These are phyloP conservation scores for Heteromyza rotundicornis DNA, from an alignment of 2,888 invertebrate genomes.

Conservation along the genomic window DNA sequence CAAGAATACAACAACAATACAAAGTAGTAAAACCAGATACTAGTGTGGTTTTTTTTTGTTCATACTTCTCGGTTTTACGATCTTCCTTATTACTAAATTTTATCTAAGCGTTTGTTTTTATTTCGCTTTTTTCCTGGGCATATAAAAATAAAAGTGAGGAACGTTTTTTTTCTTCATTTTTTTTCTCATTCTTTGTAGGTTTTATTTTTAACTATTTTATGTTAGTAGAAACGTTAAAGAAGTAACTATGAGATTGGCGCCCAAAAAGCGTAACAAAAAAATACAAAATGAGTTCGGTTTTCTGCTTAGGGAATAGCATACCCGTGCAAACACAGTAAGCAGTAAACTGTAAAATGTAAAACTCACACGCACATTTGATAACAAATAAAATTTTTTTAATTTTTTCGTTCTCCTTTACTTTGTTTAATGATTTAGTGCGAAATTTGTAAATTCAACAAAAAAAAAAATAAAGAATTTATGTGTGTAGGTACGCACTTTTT, in stretches of 20 bases:
- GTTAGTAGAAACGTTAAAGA: background rate
- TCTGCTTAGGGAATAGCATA: no score
- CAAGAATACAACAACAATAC: background rate
- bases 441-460: constrained; percentile 13
- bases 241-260: background rate
- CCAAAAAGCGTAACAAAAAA: constrained; percentile 9
- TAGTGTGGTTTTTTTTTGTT: no score
- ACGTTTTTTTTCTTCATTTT: background rate
- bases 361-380: constrained; percentile 3
- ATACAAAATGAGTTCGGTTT: no score
- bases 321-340: background rate
- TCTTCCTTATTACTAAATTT: background rate
- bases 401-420: constrained; percentile 21
- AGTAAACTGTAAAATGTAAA: constrained; percentile 1
- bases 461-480: no score
- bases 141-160: background rate
- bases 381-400: constrained; percentile 18
- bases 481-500: constrained; percentile 1
- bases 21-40: background rate
- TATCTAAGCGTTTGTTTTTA: constrained; percentile 4
- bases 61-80: background rate
- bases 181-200: no score
- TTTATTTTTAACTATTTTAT: no score
- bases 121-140: background rate
- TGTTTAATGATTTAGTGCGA: constrained; percentile 18